phyloP scores from a whole-genome alignment of 92 coral and sea anemone species.

The Epizoanthus illoricatus region DNA sequence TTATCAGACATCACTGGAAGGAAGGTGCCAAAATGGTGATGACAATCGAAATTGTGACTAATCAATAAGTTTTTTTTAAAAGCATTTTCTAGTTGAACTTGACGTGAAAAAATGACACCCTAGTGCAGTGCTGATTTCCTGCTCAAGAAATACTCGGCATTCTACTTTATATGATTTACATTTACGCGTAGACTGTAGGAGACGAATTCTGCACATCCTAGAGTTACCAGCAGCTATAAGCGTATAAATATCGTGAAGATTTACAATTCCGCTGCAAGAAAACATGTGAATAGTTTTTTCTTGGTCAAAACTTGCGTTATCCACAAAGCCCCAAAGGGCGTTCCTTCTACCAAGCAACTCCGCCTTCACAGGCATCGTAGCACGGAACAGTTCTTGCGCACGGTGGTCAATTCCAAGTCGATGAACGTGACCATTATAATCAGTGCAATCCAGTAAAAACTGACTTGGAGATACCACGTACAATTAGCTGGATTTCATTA shows the following conservation, averaged over 20 bases:
- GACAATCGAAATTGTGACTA: background rate
- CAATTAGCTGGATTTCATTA: no score
- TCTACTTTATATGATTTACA: no score
- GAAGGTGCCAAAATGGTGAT: background rate
- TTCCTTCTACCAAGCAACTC: background rate
- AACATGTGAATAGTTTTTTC: no score
- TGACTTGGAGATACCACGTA: background rate
- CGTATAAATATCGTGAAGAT: no score
- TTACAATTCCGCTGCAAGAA: no score
- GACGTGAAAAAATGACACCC: background rate
- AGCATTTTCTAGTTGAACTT: background rate
- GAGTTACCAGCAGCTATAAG: no score
- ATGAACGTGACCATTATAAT: no score
- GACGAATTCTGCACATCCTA: no score
- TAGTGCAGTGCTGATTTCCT: background rate
- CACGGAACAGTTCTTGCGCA: background rate
- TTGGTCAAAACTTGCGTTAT: no score
- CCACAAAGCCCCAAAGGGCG: no score
- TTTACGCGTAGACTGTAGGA: no score
- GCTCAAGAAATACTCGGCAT: background rate
- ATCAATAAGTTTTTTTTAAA: background rate
- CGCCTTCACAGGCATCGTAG: background rate
- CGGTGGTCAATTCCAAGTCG: background rate
- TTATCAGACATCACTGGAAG: background rate
- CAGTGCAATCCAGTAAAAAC: background rate